These are phyloP conservation scores for Plagodis pulveraria DNA, from an alignment of 2,888 invertebrate genomes.

Conservation along the genomic window DNA sequence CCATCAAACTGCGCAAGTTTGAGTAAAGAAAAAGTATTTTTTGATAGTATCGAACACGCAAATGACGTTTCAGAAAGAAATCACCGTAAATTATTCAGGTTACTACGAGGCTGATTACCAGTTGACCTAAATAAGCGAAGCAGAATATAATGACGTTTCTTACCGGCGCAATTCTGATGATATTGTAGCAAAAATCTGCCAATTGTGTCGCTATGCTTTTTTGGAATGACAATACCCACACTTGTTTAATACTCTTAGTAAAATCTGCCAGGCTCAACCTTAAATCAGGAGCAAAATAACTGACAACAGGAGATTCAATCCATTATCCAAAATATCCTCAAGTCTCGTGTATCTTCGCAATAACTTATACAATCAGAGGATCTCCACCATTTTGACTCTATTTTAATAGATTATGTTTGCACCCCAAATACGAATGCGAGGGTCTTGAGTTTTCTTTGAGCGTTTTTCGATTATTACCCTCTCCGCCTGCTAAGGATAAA, in stretches of 20 bases:
- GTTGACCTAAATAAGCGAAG: conserved; percentile 61
- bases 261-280: not conserved
- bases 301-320: conserved; percentile 20
- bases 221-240: conserved; percentile 15
- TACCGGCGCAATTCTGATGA: conserved; percentile 38
- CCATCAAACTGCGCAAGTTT: conserved; percentile 24
- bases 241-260: conserved; percentile 4
- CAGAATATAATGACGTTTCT: conserved; percentile 50
- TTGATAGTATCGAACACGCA: conserved; percentile 45
- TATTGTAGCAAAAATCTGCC: conserved; percentile 28
- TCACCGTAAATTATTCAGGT: conserved; percentile 63
- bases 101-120: conserved; percentile 66
- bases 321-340: conserved; percentile 24
- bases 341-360: conserved; percentile 24
- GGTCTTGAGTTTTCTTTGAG: conserved; percentile 52
- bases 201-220: conserved; percentile 8
- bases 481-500: conserved; percentile 40
- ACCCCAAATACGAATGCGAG: conserved; percentile 41
- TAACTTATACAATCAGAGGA: conserved; percentile 40
- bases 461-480: conserved; percentile 56
- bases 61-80: conserved; percentile 45
- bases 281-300: not conserved
- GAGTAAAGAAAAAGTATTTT: conserved; percentile 8
- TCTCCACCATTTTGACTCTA: conserved; percentile 42
- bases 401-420: conserved; percentile 50